Base-by-base conservation (phyloP, 2,888 invertebrate genomes). In the Hyppa rectilinea region DNA sequence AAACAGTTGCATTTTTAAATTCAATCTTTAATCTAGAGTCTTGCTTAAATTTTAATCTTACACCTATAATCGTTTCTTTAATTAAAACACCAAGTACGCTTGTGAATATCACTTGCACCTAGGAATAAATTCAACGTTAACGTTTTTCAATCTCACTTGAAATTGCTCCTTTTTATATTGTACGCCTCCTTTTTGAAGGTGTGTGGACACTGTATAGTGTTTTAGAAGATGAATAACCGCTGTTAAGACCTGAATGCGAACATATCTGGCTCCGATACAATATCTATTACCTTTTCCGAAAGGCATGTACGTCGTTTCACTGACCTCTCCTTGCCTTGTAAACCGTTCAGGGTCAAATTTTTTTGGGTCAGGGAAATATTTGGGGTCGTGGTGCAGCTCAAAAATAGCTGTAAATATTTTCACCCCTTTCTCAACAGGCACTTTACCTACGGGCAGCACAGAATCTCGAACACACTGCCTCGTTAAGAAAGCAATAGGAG, bases 281-380 rank as follows among this genome's bases (percentile, higher is more conserved):
- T 90, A 86, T 47, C 96, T 87, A 6, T 92, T 91, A 1, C 96
- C 96, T 82, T 88, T 93, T 1, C 96, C 96, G 78, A 96, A 96
- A 0, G 96, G 95, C 83, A 94, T 82, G 67, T 92, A 96, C 0
- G 88, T 87, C 38, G 86, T 80, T 31, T 92, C 91, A 55, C 78
- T 87, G 0, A 88, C 75, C 45, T 85, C 84, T 3, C 75, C 69
- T 45, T 90, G 89, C 0, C 86, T 82, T 9, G 85, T 73, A 81
- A 93, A 93, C 61, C 95, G 88, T 4, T 95, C 93, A 2, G 96
- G 95, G 69, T 94, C 89, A 79, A 95, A 96, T 2, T 87, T 88
- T 59, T 93, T 89, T 0, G 96, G 96, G 20, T 96, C 87, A 0
- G 92, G 89, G 72, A 90, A 95, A 78, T 92, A 91, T 52, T 92